Percentiles rank a stretch among this genome's conserved stretches.
Conservation (phyloP, 30 jellyfish, hydroid and myxozoan genomes). For the Phacellophora camtschatica region DNA sequence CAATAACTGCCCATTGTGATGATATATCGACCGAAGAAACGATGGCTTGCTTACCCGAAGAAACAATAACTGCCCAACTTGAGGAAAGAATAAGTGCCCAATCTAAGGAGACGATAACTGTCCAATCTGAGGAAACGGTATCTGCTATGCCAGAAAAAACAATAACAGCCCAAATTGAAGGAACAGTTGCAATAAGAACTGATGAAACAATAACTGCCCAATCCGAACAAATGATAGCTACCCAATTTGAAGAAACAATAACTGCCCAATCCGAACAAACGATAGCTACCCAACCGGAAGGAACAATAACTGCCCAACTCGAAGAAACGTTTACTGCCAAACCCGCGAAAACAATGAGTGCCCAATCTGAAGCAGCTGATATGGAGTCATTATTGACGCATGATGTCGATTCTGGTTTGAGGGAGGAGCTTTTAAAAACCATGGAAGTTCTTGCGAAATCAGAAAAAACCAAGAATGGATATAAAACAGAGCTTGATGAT, state of each 20-base stretch:
- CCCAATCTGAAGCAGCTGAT: neutral
- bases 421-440: slow-evolving; percentile 39
- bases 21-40: neutral
- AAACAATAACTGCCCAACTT: neutral
- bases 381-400: neutral
- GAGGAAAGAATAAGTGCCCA: neutral
- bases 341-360: too few relatives aligned
- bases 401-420: slow-evolving; percentile 9
- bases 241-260: neutral
- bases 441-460: slow-evolving; percentile 27
- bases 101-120: neutral
- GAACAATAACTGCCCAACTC: neutral
- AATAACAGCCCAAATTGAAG: neutral
- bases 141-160: neutral
- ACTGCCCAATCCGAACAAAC: neutral
- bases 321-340: too few relatives aligned
- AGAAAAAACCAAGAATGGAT: neutral
- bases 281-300: too few relatives aligned
- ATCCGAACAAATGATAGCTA: neutral
- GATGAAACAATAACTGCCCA: too few relatives aligned
- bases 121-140: neutral
- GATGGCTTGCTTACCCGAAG: neutral
- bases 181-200: neutral
- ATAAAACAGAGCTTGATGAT: slow-evolving; percentile 44
- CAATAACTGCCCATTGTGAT: too few relatives aligned